phyloP scores from a whole-genome alignment of 1,140 invertebrate species.

The Anastatus disparis region DNA sequence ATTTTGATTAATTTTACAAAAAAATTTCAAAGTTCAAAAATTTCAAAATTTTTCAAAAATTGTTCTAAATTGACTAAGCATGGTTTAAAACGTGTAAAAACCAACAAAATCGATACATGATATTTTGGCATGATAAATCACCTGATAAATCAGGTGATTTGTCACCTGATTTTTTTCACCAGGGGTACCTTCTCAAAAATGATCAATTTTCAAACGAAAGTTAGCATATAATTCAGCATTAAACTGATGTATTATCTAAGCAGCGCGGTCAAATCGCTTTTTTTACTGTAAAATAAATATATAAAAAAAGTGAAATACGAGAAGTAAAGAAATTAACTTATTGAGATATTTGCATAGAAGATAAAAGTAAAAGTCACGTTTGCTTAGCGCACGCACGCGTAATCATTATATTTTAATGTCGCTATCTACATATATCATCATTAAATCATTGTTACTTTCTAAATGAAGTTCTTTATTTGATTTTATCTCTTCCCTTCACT shows the following conservation, averaged over 20 bases:
- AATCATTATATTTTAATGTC: constrained; percentile 36
- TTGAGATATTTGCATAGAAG: constrained; percentile 28
- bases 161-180: no score
- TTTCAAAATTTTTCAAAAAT: no score
- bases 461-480: constrained; percentile 15
- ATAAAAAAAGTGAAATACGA: not conserved
- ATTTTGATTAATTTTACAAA: no score
- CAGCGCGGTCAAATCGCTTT: constrained; percentile 31
- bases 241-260: constrained; percentile 6
- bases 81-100: no score
- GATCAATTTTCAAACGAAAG: constrained; percentile 26
- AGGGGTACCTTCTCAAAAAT: no score
- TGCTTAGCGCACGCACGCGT: constrained; percentile 25
- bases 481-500: no score
- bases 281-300: constrained; percentile 36
- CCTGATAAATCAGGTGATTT: no score
- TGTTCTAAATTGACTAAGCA: no score
- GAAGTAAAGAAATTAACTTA: not conserved
- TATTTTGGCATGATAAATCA: no score
- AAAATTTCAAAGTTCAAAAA: no score
- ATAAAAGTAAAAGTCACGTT: constrained; percentile 22
- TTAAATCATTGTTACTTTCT: constrained; percentile 45
- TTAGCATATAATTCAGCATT: constrained; percentile 16
- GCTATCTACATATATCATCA: constrained; percentile 39
- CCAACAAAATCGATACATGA: no score